A percentile compares a stretch with the other conserved stretches of the same genome.
These are phyloP conservation scores for Phenganax stokvisi DNA, from an alignment of 92 coral and sea anemone species.

Conservation along the genomic window DNA sequence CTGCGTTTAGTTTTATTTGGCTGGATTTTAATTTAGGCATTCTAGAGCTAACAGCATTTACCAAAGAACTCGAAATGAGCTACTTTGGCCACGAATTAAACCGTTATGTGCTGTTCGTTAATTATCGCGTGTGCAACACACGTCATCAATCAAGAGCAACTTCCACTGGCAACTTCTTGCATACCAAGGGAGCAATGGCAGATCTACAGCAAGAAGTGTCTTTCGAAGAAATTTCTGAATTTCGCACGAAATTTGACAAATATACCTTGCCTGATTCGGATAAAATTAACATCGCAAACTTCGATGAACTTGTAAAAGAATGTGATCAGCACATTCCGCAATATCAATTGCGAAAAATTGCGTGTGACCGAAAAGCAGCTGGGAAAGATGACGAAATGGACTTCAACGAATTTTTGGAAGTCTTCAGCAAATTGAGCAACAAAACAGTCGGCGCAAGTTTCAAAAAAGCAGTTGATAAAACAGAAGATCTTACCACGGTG, in stretches of 20 bases:
- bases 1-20: too few relatives aligned
- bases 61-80: too few relatives aligned
- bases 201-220: conserved; percentile 71
- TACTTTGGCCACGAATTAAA: too few relatives aligned
- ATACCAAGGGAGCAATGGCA: not conserved
- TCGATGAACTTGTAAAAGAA: conserved; percentile 72
- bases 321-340: conserved; percentile 81
- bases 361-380: conserved; percentile 59
- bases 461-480: conserved; percentile 67
- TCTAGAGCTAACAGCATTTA: too few relatives aligned
- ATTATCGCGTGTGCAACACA: not conserved
- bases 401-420: conserved; percentile 62
- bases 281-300: conserved; percentile 52
- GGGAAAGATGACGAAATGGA: conserved; percentile 52
- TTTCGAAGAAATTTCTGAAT: conserved; percentile 60
- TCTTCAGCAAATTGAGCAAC: conserved; percentile 66
- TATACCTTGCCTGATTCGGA: conserved; percentile 56
- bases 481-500: conserved; percentile 61
- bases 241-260: conserved; percentile 69
- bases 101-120: conserved; percentile 2
- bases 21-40: too few relatives aligned
- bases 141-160: conserved; percentile 30
- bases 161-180: not conserved
- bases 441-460: conserved; percentile 78
- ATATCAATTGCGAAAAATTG: conserved; percentile 70